Conservation (phyloP, 53 echinoderm and acorn worm species). For the Luidia sarsii region DNA sequence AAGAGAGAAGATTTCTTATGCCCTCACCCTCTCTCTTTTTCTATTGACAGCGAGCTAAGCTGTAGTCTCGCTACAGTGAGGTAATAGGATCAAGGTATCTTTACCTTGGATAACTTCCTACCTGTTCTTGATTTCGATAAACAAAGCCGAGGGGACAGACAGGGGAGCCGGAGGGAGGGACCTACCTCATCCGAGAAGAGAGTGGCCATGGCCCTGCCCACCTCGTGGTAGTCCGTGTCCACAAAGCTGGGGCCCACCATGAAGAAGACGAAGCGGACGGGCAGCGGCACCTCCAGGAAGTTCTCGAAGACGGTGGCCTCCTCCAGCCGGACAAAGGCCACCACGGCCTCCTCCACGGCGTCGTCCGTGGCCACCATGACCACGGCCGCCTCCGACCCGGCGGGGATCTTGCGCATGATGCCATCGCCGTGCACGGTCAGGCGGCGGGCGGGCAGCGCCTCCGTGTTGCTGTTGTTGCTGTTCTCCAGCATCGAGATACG, state of each 20-base stretch:
- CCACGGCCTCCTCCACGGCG: slow-evolving; percentile 63
- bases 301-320: slow-evolving; percentile 75
- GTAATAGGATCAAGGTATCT: no score
- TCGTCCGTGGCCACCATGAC: slow-evolving; percentile 92
- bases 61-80: no score
- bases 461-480: slow-evolving; percentile 30
- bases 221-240: slow-evolving; percentile 80
- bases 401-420: slow-evolving; percentile 90
- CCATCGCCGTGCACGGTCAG: slow-evolving; percentile 46
- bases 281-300: slow-evolving; percentile 90
- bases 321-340: slow-evolving; percentile 72
- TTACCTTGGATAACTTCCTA: no score
- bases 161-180: no score
- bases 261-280: slow-evolving; percentile 86
- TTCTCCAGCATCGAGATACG: slow-evolving; percentile 61
- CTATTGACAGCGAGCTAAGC: no score
- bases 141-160: no score
- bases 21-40: no score
- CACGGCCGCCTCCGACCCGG: slow-evolving; percentile 80
- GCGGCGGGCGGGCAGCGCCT: slow-evolving; percentile 5
- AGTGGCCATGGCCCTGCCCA: slow-evolving; percentile 87
- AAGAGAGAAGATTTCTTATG: no score
- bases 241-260: slow-evolving; percentile 77
- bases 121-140: no score
- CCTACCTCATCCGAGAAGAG: slow-evolving; percentile 94